phyloP scores from a whole-genome alignment of 2,888 invertebrate species.

The Eilema depressum region DNA sequence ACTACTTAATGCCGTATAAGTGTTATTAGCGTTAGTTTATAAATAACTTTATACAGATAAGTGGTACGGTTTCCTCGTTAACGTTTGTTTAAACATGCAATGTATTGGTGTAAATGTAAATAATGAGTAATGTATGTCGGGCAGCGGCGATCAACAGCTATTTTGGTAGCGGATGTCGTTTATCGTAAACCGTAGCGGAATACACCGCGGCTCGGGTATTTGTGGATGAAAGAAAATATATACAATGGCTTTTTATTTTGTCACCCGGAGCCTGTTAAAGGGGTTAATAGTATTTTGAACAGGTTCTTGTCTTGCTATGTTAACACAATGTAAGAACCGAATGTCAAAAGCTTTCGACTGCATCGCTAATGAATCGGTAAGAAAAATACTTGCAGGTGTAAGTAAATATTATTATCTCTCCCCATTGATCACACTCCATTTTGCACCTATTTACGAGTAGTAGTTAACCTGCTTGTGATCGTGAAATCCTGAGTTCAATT shows the following conservation, averaged over 20 bases:
- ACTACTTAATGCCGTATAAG: not conserved
- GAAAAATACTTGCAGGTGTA: not conserved
- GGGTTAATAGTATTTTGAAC: not conserved
- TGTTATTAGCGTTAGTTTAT: not conserved
- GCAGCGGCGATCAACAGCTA: constrained; percentile 8
- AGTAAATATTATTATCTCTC: not conserved
- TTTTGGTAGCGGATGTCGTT: constrained; percentile 19
- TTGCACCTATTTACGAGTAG: too few species aligned
- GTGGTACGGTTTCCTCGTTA: not conserved
- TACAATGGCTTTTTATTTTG: not conserved
- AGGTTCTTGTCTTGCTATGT: not conserved
- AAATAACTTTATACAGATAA: not conserved
- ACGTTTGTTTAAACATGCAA: constrained; percentile 6
- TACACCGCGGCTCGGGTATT: constrained; percentile 13
- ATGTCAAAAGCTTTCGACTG: not conserved
- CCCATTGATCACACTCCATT: not conserved
- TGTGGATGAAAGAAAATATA: constrained; percentile 9
- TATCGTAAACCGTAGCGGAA: constrained; percentile 15
- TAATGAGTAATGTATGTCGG: not conserved
- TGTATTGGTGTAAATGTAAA: not conserved
- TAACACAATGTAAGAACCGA: not conserved
- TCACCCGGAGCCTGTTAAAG: not conserved
- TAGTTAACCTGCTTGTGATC: too few species aligned
- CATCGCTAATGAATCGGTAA: not conserved
- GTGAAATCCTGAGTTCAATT: too few species aligned